phyloP scores from a whole-genome alignment of 2,113 vertebrate genomes.

The Calyptommatus sinebrachiatus region DNA sequence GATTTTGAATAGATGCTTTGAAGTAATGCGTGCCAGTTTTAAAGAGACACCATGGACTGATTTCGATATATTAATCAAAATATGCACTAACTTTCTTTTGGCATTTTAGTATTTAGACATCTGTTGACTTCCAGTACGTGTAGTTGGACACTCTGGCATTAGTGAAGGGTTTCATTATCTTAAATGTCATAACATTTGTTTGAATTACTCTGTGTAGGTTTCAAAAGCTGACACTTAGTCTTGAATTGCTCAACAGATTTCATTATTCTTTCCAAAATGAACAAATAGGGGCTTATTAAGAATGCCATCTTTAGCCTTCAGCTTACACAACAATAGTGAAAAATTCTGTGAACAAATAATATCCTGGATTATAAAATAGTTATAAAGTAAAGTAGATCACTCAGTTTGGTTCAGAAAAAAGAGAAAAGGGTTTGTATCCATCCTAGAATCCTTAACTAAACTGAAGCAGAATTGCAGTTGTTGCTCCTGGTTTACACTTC shows the following conservation, averaged over 20 bases:
- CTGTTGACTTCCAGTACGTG: constrained; percentile 77
- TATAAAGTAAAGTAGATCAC: background rate
- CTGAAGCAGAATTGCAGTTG: too few species aligned
- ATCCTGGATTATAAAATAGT: constrained; percentile 13
- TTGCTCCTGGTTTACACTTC: too few species aligned
- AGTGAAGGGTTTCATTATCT: constrained; percentile 79
- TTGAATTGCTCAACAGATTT: constrained; percentile 70
- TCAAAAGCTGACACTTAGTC: constrained; percentile 77
- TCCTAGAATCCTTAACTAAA: too few species aligned
- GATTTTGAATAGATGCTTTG: constrained; percentile 73
- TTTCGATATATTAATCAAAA: constrained; percentile 72
- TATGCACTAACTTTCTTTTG: constrained; percentile 77
- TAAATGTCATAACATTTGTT: constrained; percentile 85
- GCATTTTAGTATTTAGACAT: constrained; percentile 78
- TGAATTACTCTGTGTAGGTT: constrained; percentile 77
- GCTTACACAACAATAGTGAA: constrained; percentile 66
- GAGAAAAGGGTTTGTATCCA: too few species aligned
- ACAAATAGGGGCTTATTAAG: constrained; percentile 62
- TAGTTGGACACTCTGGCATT: constrained; percentile 74
- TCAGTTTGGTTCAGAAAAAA: too few species aligned
- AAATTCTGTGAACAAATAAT: constrained; percentile 55
- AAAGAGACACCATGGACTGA: constrained; percentile 71
- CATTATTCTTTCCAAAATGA: constrained; percentile 69
- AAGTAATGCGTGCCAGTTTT: constrained; percentile 70
- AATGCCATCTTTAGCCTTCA: constrained; percentile 67